Evolutionary conservation across 2,888 invertebrate genomes (phyloP), one percentile per base, ranked within the genome.

Genomic region (Carpatolechia fugitivella): DNA sequence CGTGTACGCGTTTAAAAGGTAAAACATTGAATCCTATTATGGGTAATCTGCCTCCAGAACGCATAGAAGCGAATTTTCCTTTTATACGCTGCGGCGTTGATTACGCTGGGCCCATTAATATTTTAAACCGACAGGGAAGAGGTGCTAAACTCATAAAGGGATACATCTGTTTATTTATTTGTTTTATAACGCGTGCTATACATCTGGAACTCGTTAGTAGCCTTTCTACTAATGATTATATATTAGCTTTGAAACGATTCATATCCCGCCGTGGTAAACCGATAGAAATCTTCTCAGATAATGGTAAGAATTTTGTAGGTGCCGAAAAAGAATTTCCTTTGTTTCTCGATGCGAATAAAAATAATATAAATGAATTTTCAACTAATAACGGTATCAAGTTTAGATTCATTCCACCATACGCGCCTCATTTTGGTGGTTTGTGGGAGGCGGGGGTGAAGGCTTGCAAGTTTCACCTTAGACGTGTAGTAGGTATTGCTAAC

Each of bases 361-460:
- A 47, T 48, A 6, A 20, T n/a, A 44, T 44, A 1, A 24, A 4
- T 10, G 24, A 44, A 18, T 44, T 24, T 44, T 1, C 44, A 11
- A 11, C 24, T 1, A 44, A 24, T 24, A n/a, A 24, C 1, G n/a
- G 18, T n/a, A 44, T 44, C 3, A 44, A 44, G 18, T 44, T 44
- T n/a, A 24, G 1, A 11, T 44, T 44, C 44, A 44, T 44, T 24
- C 29, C 20, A n/a, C 44, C 44, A 2, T 44, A 44, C 18, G n/a
- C 59, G 29, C 53, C 55, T 29, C 60, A 62, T 55, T 56, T 60
- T 57, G 62, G 62, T 10, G 59, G 59, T 5, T 30, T 59, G n/a
- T 52, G 59, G 57, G 57, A 61, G 33, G 48, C 56, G 3, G 57
- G 56, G 24, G 51, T 57, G 11, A 57, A 56, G 36, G 54, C 54